phyloP scores from a whole-genome alignment of 2,113 vertebrate species.

The Calypte anna region DNA sequence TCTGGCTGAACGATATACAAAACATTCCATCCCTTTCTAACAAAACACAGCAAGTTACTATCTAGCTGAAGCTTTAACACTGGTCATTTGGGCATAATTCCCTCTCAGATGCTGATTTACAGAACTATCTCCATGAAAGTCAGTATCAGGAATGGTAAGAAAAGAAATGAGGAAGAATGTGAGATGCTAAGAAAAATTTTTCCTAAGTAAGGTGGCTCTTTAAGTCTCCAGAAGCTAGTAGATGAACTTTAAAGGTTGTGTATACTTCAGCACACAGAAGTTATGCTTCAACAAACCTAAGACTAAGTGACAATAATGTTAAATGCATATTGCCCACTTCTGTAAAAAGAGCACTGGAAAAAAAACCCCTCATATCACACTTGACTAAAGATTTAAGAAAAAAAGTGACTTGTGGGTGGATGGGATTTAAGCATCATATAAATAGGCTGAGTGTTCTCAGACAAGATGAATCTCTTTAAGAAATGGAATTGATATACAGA shows the following conservation, averaged over 20 bases:
- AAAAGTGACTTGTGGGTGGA: constrained; percentile 59
- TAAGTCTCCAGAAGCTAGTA: not conserved
- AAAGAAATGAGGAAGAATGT: not conserved
- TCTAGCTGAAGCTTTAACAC: accelerated
- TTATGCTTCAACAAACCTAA: constrained; percentile 34
- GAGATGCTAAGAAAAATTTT: not conserved
- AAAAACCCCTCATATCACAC: not conserved
- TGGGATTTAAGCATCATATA: constrained; percentile 58
- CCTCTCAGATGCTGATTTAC: not conserved
- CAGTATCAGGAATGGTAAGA: not conserved
- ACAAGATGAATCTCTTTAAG: not conserved
- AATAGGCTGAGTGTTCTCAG: constrained; percentile 54
- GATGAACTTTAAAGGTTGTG: constrained; percentile 32
- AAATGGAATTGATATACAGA: not conserved
- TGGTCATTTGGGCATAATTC: not conserved
- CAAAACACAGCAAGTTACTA: not conserved
- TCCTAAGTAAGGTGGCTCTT: not conserved
- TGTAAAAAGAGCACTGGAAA: constrained; percentile 15
- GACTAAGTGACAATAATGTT: constrained; percentile 21
- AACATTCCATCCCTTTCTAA: not conserved
- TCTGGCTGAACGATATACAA: not conserved
- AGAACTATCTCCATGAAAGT: not conserved
- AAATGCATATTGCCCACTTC: constrained; percentile 45
- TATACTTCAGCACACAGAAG: not conserved
- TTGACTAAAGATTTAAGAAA: constrained; percentile 57